These are phyloP conservation scores for Leucophora obtusa DNA, from an alignment of 2,888 invertebrate genomes.

Conservation along the genomic window DNA sequence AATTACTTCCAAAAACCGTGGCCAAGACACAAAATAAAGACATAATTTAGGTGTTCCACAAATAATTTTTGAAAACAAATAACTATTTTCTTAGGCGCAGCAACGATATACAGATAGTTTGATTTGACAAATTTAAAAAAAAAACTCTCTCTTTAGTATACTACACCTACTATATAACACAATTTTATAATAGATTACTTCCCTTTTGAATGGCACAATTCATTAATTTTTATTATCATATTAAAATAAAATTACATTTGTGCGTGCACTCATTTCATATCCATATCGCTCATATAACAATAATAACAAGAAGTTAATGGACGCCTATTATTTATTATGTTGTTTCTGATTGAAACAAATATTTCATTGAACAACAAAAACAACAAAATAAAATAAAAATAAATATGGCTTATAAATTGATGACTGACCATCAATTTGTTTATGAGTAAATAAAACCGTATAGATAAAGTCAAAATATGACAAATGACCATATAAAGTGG, in stretches of 20 bases:
- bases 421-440: slow-evolving; percentile 66
- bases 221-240: slow-evolving; percentile 37
- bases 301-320: slow-evolving; percentile 23
- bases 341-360: slow-evolving; percentile 29
- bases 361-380: slow-evolving; percentile 15
- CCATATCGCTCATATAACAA: background rate
- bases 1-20: no score
- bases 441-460: slow-evolving; percentile 52
- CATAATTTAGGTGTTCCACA: no score
- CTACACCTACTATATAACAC: no score
- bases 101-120: no score
- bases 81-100: no score
- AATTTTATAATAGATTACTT: no score
- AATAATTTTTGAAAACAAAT: no score
- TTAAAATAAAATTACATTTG: slow-evolving; percentile 37
- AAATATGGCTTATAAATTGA: slow-evolving; percentile 56
- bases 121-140: no score
- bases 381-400: slow-evolving; percentile 12
- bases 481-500: slow-evolving; percentile 51
- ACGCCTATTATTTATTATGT: slow-evolving; percentile 40
- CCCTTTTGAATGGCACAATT: slow-evolving; percentile 9
- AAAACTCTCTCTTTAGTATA: no score
- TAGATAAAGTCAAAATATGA: slow-evolving; percentile 61
- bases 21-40: no score
- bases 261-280: background rate